These are phyloP conservation scores for Gulo gulo DNA, from an alignment of 2,113 vertebrate species.

Conservation along the genomic window DNA sequence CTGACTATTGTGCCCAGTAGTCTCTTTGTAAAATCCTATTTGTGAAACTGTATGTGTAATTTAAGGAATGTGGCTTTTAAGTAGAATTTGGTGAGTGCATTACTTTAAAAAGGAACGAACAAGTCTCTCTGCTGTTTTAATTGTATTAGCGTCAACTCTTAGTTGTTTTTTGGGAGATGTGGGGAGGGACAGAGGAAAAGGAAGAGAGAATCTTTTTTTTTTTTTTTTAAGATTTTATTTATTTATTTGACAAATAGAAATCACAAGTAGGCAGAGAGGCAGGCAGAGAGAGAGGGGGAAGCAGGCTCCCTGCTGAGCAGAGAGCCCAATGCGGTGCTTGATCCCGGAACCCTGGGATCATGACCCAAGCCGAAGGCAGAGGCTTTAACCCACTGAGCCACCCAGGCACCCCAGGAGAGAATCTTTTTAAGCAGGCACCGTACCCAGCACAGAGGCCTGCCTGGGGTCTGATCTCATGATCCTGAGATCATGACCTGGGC, in stretches of 20 bases:
- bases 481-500: not conserved
- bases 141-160: not conserved
- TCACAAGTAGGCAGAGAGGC: no score
- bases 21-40: not conserved
- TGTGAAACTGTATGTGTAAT: not conserved
- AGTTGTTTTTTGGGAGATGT: not conserved
- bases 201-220: not conserved
- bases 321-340: no score
- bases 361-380: no score
- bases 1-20: not conserved
- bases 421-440: not conserved
- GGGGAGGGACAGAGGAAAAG: not conserved
- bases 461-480: not conserved
- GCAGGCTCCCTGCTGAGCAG: no score
- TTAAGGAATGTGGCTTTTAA: not conserved
- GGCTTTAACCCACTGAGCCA: no score
- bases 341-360: no score
- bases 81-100: not conserved
- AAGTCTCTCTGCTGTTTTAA: not conserved
- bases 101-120: not conserved
- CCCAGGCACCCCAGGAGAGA: no score
- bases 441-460: not conserved
- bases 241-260: not conserved
- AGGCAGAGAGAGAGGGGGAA: no score
- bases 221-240: no score